Conservation (phyloP, 2,797 vertebrate genomes). For the Pogoniulus pusillus region DNA sequence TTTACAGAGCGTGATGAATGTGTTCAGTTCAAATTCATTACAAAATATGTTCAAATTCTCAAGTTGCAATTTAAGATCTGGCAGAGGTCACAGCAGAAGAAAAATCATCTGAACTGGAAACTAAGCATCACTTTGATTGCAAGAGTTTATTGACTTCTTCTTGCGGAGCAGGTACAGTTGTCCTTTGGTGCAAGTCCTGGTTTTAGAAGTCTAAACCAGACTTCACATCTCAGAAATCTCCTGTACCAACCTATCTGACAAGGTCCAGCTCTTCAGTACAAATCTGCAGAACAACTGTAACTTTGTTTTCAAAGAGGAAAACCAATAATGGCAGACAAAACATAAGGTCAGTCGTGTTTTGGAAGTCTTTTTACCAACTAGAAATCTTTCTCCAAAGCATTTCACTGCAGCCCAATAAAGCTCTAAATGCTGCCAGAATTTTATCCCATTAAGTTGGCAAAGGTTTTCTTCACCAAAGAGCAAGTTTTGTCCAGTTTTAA, state of each 20-base stretch:
- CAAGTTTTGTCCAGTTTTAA: conserved; percentile 59
- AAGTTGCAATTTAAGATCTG: background rate
- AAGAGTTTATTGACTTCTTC: background rate
- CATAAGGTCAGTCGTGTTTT: conserved; percentile 24
- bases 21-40: background rate
- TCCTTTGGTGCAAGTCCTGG: background rate
- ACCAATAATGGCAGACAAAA: conserved; percentile 22
- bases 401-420: conserved; percentile 49
- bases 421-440: conserved; percentile 22
- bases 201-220: background rate
- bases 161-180: background rate
- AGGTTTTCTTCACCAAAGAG: conserved; percentile 31
- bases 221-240: background rate
- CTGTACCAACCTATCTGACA: background rate
- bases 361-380: conserved; percentile 59
- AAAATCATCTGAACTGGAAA: background rate
- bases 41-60: background rate
- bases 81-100: background rate
- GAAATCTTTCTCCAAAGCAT: conserved; percentile 65
- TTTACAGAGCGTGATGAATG: background rate
- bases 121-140: background rate
- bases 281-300: conserved; percentile 31
- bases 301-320: conserved; percentile 31
- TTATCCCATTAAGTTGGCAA: conserved; percentile 58
- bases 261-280: background rate